These are phyloP conservation scores for Metopolophium dirhodum DNA, from an alignment of 1,140 invertebrate genomes.

Conservation along the genomic window DNA sequence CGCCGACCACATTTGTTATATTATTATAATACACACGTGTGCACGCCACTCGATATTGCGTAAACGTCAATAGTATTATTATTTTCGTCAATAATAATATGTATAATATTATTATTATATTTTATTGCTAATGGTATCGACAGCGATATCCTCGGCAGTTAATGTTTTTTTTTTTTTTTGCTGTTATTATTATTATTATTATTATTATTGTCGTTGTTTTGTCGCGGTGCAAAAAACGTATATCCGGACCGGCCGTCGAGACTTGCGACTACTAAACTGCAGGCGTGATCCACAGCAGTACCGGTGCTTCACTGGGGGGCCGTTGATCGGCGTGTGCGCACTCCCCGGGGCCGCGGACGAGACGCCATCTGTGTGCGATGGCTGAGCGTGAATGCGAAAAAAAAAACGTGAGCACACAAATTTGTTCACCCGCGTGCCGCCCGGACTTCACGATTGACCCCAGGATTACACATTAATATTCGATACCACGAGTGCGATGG, in stretches of 20 bases:
- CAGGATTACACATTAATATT: conserved; percentile 8
- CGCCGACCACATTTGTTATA: neutral
- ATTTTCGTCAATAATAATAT: neutral
- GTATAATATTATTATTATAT: neutral
- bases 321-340: conserved; percentile 40
- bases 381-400: neutral
- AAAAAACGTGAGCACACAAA: neutral
- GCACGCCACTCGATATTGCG: neutral
- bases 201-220: neutral
- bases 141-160: neutral
- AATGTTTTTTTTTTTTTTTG: too few relatives aligned
- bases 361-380: conserved; percentile 20
- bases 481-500: neutral
- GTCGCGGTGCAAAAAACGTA: neutral
- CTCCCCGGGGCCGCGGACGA: neutral
- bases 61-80: neutral
- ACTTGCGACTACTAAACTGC: conserved; percentile 54
- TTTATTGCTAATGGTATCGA: neutral
- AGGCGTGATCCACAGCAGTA: conserved; percentile 32
- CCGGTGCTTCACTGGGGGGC: conserved; percentile 26
- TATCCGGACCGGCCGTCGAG: conserved; percentile 36
- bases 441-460: neutral
- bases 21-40: neutral
- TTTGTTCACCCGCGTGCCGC: neutral
- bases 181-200: neutral